These are phyloP conservation scores for Nothoprocta pentlandii DNA, from an alignment of 2,113 vertebrate genomes.

Conservation along the genomic window DNA sequence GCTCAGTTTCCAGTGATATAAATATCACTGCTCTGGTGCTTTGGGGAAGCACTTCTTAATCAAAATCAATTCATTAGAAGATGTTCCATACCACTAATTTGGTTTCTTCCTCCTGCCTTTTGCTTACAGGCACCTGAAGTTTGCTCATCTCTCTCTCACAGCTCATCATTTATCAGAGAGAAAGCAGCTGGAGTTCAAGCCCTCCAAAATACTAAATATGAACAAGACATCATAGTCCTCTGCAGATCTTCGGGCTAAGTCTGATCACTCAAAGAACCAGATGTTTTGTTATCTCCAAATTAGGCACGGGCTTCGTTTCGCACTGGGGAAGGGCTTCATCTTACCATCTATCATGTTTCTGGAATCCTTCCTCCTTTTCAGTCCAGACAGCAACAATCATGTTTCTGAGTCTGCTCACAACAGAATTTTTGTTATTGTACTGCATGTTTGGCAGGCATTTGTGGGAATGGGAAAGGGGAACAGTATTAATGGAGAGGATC, in stretches of 20 bases:
- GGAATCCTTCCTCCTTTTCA: conserved; percentile 57
- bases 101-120: conserved; percentile 24
- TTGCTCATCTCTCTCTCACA: conserved; percentile 43
- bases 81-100: neutral
- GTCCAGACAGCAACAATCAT: conserved; percentile 41
- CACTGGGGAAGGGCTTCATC: conserved; percentile 59
- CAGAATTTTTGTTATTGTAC: conserved; percentile 44
- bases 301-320: conserved; percentile 64
- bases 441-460: conserved; percentile 30
- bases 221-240: conserved; percentile 52
- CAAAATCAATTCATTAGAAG: conserved; percentile 26
- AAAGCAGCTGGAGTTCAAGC: conserved; percentile 44
- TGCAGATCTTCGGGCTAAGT: conserved; percentile 52
- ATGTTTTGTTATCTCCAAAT: conserved; percentile 73
- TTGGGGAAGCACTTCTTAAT: conserved; percentile 35
- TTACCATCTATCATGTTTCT: conserved; percentile 71
- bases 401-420: conserved; percentile 51
- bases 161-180: conserved; percentile 44
- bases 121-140: conserved; percentile 55
- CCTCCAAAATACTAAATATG: conserved; percentile 61
- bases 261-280: conserved; percentile 58
- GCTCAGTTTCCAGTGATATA: conserved; percentile 24
- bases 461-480: conserved; percentile 39
- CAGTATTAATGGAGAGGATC: neutral
- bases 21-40: neutral